Evolutionary conservation across 2,797 vertebrate genomes (phyloP), one percentile per base, ranked within the genome.

Genomic region (Sebastes cheni): DNA sequence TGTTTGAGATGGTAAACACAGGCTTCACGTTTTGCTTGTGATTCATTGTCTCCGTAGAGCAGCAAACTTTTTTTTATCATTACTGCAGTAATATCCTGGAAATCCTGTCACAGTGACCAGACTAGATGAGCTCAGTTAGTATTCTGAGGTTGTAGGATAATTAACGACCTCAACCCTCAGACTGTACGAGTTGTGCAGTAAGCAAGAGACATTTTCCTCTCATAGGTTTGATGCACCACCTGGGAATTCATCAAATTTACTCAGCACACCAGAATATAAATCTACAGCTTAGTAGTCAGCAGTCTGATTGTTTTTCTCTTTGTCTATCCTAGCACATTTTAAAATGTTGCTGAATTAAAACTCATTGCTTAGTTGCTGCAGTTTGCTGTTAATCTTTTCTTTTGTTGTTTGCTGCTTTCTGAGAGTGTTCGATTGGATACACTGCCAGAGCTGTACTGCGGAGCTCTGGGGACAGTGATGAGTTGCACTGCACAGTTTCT

Each of bases 381-480:
- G 81, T 77, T 82, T 75, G 20, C 59, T 22, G 29, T 74, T 81
- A 72, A 80, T 80, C 73, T 64, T 72, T 78, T 75, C 56, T 79
- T 86, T 88, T 81, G 65, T 85, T 80, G 72, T 85, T 75, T 67
- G 80, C 69, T 82, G 75, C 72, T 87, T 75, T 66, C 67, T 61
- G 75, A 55, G 69, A 72, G 66, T 4, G 67, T 90, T 89, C 22
- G 62, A 86, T 87, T 67, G 67, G 75, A 89, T 72, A 3, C 81
- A 56, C 34, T 29, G 80, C 58, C 84, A 62, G 83, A 76, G 79
- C 78, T 83, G 76, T 85, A 30, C 85, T 83, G 83, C 90, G 80
- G 90, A 89, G 86, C 88, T 87, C 78, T 68, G 58, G 83, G 86
- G 91, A 88, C 86, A 88, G 85, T 92, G 93, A 91, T 90, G 70